Conservation (phyloP, 1,140 invertebrate genomes). For the Calliopsis andreniformis region DNA sequence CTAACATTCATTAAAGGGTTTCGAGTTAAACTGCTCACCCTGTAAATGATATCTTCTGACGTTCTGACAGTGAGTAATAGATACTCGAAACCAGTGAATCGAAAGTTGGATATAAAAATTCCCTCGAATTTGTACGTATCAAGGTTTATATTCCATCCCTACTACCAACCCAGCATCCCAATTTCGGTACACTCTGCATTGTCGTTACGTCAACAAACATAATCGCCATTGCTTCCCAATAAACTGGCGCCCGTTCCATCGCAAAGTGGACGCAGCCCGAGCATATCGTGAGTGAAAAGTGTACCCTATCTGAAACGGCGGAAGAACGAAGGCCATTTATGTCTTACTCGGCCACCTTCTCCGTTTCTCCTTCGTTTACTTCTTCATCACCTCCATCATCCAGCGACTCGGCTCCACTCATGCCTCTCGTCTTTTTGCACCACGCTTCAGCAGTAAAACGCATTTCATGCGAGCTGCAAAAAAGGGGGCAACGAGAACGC, state of each 20-base stretch:
- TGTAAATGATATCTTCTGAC: too few species aligned
- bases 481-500: slow-evolving; percentile 44
- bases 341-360: slow-evolving; percentile 57
- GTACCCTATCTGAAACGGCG: slow-evolving; percentile 32
- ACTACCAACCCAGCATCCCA: too few species aligned
- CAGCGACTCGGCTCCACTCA: slow-evolving; percentile 37
- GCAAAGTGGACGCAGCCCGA: neutral
- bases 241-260: neutral
- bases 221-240: neutral
- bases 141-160: too few species aligned
- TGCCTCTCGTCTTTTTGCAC: slow-evolving; percentile 49
- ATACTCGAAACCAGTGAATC: too few species aligned
- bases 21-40: too few species aligned
- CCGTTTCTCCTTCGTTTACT: slow-evolving; percentile 60
- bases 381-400: slow-evolving; percentile 65
- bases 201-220: too few species aligned
- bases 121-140: too few species aligned
- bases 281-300: neutral
- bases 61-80: too few species aligned
- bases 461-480: slow-evolving; percentile 59
- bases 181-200: too few species aligned
- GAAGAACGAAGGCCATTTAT: slow-evolving; percentile 53
- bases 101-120: too few species aligned
- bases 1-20: too few species aligned
- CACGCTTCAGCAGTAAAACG: slow-evolving; percentile 61